Conservation (phyloP, 2,888 invertebrate species). For the Emmelina monodactyla region DNA sequence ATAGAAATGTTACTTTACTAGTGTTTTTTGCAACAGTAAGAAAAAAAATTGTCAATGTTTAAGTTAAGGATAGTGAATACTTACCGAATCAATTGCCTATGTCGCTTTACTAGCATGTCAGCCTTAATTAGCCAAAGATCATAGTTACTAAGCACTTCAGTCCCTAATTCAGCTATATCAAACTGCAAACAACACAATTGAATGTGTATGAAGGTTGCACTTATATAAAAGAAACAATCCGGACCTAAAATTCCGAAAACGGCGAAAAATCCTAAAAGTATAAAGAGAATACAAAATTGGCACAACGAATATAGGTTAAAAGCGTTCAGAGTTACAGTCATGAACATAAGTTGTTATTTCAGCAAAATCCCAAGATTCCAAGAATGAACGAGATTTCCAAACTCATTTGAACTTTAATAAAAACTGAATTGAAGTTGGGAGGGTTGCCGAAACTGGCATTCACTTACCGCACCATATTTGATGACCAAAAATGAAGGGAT, state of each 20-base stretch:
- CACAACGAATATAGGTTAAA: not conserved
- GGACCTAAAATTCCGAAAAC: slow-evolving; percentile 24
- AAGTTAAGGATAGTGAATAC: slow-evolving; percentile 8
- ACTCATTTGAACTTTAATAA: too few species aligned
- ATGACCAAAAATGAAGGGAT: slow-evolving; percentile 24
- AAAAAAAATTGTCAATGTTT: slow-evolving; percentile 6
- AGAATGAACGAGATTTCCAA: not conserved
- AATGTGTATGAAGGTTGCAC: slow-evolving; percentile 29
- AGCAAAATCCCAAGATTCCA: not conserved
- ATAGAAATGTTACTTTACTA: too few species aligned
- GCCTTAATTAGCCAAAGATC: slow-evolving; percentile 16
- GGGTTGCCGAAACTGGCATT: too few species aligned
- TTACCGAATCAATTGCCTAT: slow-evolving; percentile 28
- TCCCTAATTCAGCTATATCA: slow-evolving; percentile 22
- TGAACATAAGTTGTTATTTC: not conserved
- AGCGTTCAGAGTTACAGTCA: too few species aligned
- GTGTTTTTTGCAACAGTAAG: too few species aligned
- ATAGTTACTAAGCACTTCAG: slow-evolving; percentile 5
- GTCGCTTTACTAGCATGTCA: slow-evolving; percentile 21
- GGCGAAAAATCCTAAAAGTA: slow-evolving; percentile 17
- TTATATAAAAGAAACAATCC: slow-evolving; percentile 28
- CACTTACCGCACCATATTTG: slow-evolving; percentile 26
- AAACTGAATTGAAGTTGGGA: too few species aligned
- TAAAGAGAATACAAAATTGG: slow-evolving; percentile 7
- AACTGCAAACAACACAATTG: slow-evolving; percentile 26